These are phyloP conservation scores for Rhinolophus sinicus DNA, from an alignment of 2,113 vertebrate species.

Conservation along the genomic window DNA sequence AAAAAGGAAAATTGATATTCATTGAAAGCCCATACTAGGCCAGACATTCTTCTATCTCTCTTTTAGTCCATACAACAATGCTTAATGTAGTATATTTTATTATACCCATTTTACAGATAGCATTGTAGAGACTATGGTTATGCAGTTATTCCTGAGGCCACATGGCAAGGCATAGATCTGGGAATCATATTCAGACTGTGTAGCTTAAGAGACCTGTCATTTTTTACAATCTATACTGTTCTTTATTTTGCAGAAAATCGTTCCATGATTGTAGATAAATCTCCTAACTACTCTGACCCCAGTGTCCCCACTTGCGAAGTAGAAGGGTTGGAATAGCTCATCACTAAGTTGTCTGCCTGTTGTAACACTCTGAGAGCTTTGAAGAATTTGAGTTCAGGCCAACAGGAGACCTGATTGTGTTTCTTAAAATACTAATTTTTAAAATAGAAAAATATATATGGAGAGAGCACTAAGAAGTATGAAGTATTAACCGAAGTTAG, in stretches of 20 bases:
- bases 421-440: not conserved
- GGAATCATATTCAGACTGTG: not conserved
- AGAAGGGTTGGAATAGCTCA: not conserved
- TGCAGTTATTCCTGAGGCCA: not conserved
- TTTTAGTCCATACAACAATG: not conserved
- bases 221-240: not conserved
- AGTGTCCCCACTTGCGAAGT: not conserved
- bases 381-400: not conserved
- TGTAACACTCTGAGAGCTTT: not conserved
- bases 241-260: conserved; percentile 46
- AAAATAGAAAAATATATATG: fast-evolving
- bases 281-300: not conserved
- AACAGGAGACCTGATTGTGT: not conserved
- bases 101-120: not conserved
- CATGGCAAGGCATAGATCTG: not conserved
- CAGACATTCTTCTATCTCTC: not conserved
- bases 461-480: not conserved
- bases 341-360: not conserved
- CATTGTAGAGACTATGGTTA: not conserved
- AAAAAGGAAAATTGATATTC: conserved; percentile 18
- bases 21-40: not conserved
- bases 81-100: conserved; percentile 17
- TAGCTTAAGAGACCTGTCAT: conserved; percentile 11
- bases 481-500: not conserved
- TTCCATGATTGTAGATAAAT: not conserved